Evolutionary conservation across 2,797 vertebrate genomes (phyloP).

Genomic region (Paramormyrops hopkinsi): DNA sequence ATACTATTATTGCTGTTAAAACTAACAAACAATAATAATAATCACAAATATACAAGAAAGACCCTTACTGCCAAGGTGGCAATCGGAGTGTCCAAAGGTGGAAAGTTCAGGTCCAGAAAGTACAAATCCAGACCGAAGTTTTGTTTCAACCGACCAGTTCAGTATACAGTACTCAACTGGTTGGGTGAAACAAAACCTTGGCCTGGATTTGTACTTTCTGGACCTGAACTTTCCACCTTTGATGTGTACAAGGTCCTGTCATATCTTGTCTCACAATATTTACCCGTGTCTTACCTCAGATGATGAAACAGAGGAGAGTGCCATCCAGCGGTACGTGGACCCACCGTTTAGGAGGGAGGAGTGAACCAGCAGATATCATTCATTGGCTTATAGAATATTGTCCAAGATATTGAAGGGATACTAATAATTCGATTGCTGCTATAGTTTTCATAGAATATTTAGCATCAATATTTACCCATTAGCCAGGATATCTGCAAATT

Average conservation of each 20-base stretch:
- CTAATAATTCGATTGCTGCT: not conserved
- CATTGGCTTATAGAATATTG: not conserved
- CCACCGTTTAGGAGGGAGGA: conserved; percentile 41
- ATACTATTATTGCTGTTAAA: not conserved
- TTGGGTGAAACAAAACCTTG: not conserved
- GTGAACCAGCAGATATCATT: conserved; percentile 21
- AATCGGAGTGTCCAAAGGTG: not conserved
- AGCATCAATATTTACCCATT: not conserved
- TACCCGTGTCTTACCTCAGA: not conserved
- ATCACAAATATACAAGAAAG: not conserved
- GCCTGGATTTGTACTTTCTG: not conserved
- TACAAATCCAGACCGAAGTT: not conserved
- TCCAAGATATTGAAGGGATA: not conserved
- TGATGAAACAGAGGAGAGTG: conserved; percentile 37
- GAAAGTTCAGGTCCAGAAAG: not conserved
- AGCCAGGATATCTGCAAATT: not conserved
- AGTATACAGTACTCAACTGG: not conserved
- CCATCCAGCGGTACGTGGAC: conserved; percentile 32
- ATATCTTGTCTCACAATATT: not conserved
- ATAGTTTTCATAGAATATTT: not conserved
- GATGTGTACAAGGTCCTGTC: not conserved
- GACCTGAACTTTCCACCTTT: not conserved
- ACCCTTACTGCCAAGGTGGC: not conserved
- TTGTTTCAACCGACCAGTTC: not conserved
- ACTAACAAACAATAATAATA: not conserved